Base-by-base conservation (phyloP, 2,888 invertebrate species). In the Agrochola lota region DNA sequence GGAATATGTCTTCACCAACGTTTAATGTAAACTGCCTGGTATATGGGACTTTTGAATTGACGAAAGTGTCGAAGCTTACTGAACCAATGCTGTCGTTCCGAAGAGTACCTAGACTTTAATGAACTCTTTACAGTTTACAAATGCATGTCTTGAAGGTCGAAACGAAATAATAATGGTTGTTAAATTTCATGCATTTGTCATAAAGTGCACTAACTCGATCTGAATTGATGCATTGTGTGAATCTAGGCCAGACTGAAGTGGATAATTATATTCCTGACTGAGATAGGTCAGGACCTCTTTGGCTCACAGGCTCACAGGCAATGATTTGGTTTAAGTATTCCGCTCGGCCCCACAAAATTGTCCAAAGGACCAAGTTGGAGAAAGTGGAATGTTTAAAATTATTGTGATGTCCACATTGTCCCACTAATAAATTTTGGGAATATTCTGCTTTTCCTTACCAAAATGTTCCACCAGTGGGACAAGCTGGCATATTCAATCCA, bases 221-320 rank as follows among this genome's bases (percentile, higher is more conserved):
- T 75, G 52, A 75, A 81, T 75, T 52, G 75, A 59, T 35, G 75
- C 75, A 59, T 64, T 81, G 68, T 64, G 52, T 49, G 23, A 23
- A 75, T 69, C 75, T 63, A 59, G 68, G 67, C 8, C 63, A 64
- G 35, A 15, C 49, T 68, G 23, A 75, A 80, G 81, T 80, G 68
- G 49, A 68, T 81, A 63, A 80, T 80, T 35, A 49, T 43, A 57
- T 52, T 75, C 20, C 15, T 66, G 35, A 49, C 30, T 26, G 49
- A 8, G 40, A 57, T 8, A 30, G 49, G 62, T 23, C 62, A 15
- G 23, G 55, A 59, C 9, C 43, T 26, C 43, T 1, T 1, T 12
- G 46, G 12, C 46, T 46, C 46, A 46, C 46, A 12, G 15, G 55
- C 40, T 80, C 40, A 30, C n/a, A 30, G 8, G 6, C 30, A 30